Evolutionary conservation across 2,888 invertebrate species (phyloP).

Genomic region (Taenaris catops): DNA sequence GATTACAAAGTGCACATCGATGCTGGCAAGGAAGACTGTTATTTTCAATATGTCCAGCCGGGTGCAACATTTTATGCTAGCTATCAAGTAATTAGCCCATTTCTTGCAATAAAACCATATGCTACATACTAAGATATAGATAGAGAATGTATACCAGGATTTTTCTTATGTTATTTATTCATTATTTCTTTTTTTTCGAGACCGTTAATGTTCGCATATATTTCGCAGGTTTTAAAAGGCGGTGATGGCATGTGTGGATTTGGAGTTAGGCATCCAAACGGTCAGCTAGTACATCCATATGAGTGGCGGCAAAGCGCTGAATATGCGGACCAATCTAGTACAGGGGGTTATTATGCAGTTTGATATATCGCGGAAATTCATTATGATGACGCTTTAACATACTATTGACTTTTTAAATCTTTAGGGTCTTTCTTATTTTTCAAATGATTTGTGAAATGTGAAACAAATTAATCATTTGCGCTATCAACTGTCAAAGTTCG

Average conservation of each 20-base stretch:
- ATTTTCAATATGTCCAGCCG: slow-evolving; percentile 95
- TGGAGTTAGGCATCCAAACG: slow-evolving; percentile 91
- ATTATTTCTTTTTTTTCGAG: neutral
- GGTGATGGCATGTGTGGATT: slow-evolving; percentile 97
- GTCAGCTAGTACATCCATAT: slow-evolving; percentile 92
- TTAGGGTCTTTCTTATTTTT: too few relatives aligned
- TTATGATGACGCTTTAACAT: too few relatives aligned
- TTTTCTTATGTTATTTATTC: neutral
- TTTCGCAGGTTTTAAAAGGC: slow-evolving; percentile 89
- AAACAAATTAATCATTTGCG: too few relatives aligned
- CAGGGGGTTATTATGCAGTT: slow-evolving; percentile 93
- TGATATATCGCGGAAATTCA: too few relatives aligned
- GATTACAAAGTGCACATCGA: slow-evolving; percentile 97
- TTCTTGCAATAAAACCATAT: slow-evolving; percentile 13
- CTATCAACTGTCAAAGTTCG: too few relatives aligned
- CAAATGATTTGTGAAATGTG: too few relatives aligned
- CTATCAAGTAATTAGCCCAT: slow-evolving; percentile 86
- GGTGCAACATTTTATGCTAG: slow-evolving; percentile 96
- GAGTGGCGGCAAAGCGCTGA: slow-evolving; percentile 94
- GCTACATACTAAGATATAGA: neutral
- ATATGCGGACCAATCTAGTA: slow-evolving; percentile 90
- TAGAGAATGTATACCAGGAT: neutral
- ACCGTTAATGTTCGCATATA: slow-evolving; percentile 17
- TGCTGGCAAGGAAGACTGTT: slow-evolving; percentile 96
- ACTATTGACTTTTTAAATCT: too few relatives aligned